Evolutionary conservation across 2,888 invertebrate genomes (phyloP).

Genomic region (Phytoseiulus persimilis): DNA sequence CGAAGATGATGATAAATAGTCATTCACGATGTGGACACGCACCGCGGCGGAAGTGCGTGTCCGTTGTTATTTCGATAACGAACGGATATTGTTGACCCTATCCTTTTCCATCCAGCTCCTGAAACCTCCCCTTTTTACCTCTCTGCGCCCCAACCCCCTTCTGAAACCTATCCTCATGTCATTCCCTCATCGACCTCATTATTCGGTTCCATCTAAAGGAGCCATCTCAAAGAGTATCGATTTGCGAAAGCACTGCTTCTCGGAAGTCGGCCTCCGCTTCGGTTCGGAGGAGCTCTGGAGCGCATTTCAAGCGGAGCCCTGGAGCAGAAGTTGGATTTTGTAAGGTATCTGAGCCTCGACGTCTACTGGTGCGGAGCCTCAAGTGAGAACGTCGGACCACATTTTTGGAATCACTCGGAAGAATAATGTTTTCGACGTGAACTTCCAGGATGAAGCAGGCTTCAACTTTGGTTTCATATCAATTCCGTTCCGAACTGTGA

Average conservation of each 20-base stretch:
- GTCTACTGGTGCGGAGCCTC: no score
- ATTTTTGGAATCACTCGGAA: not conserved
- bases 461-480: not conserved
- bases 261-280: no score
- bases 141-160: not conserved
- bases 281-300: not conserved
- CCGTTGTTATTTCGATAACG: not conserved
- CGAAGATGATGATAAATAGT: not conserved
- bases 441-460: not conserved
- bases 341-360: not conserved
- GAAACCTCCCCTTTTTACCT: not conserved
- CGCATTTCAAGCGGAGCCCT: no score
- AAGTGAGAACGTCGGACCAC: not conserved
- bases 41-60: not conserved
- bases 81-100: not conserved
- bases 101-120: not conserved
- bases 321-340: not conserved
- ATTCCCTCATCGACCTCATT: not conserved
- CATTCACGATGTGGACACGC: not conserved
- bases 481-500: not conserved
- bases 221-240: not conserved
- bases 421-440: not conserved
- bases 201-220: not conserved
- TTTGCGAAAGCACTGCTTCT: not conserved
- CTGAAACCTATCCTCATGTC: not conserved